Percentiles rank a stretch among this genome's conserved stretches.
These are phyloP conservation scores for Cyaniris semiargus DNA, from an alignment of 2,888 invertebrate genomes.

Conservation along the genomic window DNA sequence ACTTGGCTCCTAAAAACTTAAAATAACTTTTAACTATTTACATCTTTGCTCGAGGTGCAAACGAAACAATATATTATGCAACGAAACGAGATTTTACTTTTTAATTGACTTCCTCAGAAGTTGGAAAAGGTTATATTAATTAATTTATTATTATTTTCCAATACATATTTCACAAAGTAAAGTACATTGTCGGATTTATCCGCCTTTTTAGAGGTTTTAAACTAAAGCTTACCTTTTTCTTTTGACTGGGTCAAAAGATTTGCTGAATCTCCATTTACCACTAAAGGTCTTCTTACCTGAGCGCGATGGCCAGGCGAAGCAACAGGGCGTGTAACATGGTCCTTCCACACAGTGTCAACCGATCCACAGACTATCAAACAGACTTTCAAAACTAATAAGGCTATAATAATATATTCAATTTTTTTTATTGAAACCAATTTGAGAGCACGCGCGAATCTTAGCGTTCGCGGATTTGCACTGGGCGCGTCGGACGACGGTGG, in stretches of 20 bases:
- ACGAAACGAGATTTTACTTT: too few species aligned
- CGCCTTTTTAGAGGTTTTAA: background rate
- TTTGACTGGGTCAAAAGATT: background rate
- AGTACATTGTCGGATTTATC: too few species aligned
- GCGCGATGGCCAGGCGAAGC: background rate
- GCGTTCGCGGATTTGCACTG: background rate
- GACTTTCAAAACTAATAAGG: background rate
- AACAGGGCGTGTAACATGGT: background rate
- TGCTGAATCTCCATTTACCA: too few species aligned
- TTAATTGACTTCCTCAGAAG: too few species aligned
- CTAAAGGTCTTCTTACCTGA: background rate
- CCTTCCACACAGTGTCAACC: background rate
- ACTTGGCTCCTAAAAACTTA: too few species aligned
- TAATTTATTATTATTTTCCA: too few species aligned
- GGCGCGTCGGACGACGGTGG: background rate
- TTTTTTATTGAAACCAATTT: background rate
- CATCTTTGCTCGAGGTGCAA: too few species aligned
- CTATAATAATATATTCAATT: background rate
- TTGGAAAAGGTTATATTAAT: too few species aligned
- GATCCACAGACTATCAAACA: too few species aligned
- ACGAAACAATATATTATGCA: too few species aligned
- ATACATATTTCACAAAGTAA: too few species aligned
- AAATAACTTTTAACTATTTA: too few species aligned
- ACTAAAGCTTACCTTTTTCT: background rate
- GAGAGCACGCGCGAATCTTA: background rate